Base-by-base conservation (phyloP, 2,797 vertebrate species). In the Glyptemys insculpta region DNA sequence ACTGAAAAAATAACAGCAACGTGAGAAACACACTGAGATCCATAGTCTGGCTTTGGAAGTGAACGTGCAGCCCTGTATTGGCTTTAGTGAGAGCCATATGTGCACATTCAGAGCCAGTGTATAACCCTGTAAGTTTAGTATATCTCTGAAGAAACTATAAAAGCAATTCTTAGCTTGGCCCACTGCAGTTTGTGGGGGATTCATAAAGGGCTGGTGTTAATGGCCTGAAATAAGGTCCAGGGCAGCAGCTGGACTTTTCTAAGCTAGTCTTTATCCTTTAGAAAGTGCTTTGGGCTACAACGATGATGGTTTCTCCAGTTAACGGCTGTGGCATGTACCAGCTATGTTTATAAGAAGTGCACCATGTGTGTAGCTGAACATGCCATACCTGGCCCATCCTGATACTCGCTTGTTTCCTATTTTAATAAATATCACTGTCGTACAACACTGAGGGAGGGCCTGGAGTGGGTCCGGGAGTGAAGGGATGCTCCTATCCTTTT, bases 1-100 rank as follows among this genome's bases (percentile, higher is more conserved):
- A 87, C 92, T 87, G 83, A 76, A 93, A 90, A 81, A 72, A 83
- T 74, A 94, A 86, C 62, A 68, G 68, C 68, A 72, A 72, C 37
- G 5, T 19, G 65, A 37, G 65, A 37, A 68, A 19, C 65, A 68
- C n/a, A 41, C 41, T 41, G 23, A 72, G 16, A n/a, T n/a, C 34
- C 65, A 37, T 68, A 5, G n/a, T 23, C n/a, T 72, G 21, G 68
- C 37, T 72, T 72, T 41, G 37, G n/a, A 72, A 41, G 11, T 41
- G 68, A 72, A 41, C 2, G 2, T 72, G 37, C 68, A 37, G 19
- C 37, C 37, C 19, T 12, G 68, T 41, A 12, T 72, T 37, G 68
- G 68, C 68, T 41, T 41, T 37, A 41, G 68, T 72, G 11, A 37
- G 34, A n/a, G 34, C 68, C n/a, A 21, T 41, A 23, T 72, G 68